A percentile compares a stretch with the other conserved stretches of the same genome.
Conservation (phyloP, 2,797 vertebrate species). For the Paramormyrops hopkinsi region DNA sequence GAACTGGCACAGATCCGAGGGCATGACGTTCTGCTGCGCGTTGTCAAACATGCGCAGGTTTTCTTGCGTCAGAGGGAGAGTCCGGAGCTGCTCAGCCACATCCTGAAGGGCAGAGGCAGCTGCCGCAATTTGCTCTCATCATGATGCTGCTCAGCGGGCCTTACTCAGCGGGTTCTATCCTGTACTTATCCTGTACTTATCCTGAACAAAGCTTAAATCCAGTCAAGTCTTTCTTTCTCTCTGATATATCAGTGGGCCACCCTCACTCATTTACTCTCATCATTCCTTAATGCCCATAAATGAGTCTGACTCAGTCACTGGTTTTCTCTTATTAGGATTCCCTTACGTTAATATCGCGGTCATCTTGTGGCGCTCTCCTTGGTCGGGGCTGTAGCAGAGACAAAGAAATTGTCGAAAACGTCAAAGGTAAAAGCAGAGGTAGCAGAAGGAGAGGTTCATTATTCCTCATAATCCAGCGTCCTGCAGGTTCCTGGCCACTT, state of each 20-base stretch:
- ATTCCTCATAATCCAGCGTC: neutral
- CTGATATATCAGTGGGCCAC: neutral
- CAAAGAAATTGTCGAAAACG: neutral
- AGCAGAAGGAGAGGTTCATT: neutral
- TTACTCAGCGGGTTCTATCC: neutral
- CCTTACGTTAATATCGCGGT: constrained; percentile 54
- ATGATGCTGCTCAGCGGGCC: neutral
- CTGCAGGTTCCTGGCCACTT: neutral
- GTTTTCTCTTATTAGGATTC: neutral
- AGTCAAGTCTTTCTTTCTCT: neutral
- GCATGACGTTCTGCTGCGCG: constrained; percentile 54
- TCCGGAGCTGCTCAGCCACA: constrained; percentile 43
- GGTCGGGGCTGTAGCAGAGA: constrained; percentile 26
- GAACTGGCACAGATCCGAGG: constrained; percentile 53
- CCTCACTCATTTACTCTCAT: neutral
- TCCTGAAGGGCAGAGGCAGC: constrained; percentile 34
- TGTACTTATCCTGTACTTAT: neutral
- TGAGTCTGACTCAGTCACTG: neutral
- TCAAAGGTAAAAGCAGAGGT: neutral
- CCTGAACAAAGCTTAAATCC: neutral
- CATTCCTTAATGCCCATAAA: neutral
- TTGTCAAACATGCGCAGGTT: constrained; percentile 65
- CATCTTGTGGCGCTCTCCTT: constrained; percentile 37
- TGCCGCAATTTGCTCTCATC: neutral
- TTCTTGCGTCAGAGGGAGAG: constrained; percentile 51